Percentiles rank a stretch among this genome's conserved stretches.
Conservation (phyloP, 2,888 invertebrate genomes). For the Stenodera caucasica region DNA sequence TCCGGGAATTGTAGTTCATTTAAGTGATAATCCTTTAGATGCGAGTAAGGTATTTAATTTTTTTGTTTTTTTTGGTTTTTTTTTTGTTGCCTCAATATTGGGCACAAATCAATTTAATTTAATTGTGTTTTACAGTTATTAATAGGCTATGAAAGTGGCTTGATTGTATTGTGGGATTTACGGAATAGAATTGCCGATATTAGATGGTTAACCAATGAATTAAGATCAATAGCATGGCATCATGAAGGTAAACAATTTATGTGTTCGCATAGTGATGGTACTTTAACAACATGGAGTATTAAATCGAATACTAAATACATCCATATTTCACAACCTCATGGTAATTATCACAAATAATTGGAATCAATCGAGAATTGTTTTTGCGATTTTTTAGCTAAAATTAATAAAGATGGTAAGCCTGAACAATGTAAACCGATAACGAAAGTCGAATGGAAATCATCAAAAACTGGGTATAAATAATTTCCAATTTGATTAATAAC, state of each 20-base stretch:
- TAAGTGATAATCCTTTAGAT: slow-evolving; percentile 96
- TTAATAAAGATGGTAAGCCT: slow-evolving; percentile 87
- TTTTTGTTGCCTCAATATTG: background rate
- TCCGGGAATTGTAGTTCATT: slow-evolving; percentile 94
- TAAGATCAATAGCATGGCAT: slow-evolving; percentile 94
- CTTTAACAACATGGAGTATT: slow-evolving; percentile 90
- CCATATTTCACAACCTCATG: slow-evolving; percentile 87
- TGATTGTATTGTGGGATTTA: slow-evolving; percentile 95
- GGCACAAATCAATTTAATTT: too few species aligned
- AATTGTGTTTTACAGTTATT: slow-evolving; percentile 70
- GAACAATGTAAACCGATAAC: slow-evolving; percentile 94
- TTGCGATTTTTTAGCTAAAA: slow-evolving; percentile 70
- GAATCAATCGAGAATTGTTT: background rate
- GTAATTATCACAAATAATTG: slow-evolving; percentile 59
- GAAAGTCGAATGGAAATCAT: slow-evolving; percentile 94
- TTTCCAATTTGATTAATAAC: slow-evolving; percentile 11
- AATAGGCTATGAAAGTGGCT: slow-evolving; percentile 94
- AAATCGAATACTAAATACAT: slow-evolving; percentile 76
- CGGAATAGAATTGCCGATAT: slow-evolving; percentile 82
- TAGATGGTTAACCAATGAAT: slow-evolving; percentile 75
- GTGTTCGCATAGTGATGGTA: slow-evolving; percentile 95
- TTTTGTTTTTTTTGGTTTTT: background rate
- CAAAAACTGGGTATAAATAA: slow-evolving; percentile 72
- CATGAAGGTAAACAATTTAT: slow-evolving; percentile 97
- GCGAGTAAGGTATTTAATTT: slow-evolving; percentile 78